These are phyloP conservation scores for Triops longicaudatus DNA, from an alignment of 1,140 invertebrate genomes.

Conservation along the genomic window DNA sequence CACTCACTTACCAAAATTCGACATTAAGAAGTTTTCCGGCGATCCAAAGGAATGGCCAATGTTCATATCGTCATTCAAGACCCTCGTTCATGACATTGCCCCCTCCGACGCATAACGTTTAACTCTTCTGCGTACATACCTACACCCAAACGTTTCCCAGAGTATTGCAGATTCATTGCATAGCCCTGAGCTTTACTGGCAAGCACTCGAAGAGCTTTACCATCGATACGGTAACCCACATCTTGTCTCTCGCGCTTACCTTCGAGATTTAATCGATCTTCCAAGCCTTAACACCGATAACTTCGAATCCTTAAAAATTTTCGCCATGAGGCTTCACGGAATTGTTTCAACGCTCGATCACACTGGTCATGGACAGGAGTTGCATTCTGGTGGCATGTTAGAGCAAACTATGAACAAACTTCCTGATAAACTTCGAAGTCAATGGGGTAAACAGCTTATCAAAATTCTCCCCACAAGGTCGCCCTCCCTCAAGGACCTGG, in stretches of 20 bases:
- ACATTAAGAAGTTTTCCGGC: constrained; percentile 9
- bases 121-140: neutral
- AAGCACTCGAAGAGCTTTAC: constrained; percentile 16
- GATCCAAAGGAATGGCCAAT: constrained; percentile 24
- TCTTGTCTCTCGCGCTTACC: neutral
- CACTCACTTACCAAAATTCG: too few relatives aligned
- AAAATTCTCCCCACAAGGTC: too few relatives aligned
- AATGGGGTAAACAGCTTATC: constrained; percentile 16
- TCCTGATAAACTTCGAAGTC: constrained; percentile 6
- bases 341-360: constrained; percentile 9
- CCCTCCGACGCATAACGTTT: neutral
- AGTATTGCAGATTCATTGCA: neutral
- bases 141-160: neutral
- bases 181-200: neutral
- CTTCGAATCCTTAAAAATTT: neutral
- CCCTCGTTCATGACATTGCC: constrained; percentile 17
- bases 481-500: constrained; percentile 9
- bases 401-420: constrained; percentile 16
- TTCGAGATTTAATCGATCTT: neutral
- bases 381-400: neutral
- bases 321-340: too few relatives aligned
- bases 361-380: neutral
- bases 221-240: constrained; percentile 18
- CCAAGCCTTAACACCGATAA: neutral
- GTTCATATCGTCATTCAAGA: constrained; percentile 24